Percentiles rank a stretch among this genome's conserved stretches.
Conservation (phyloP, 1,140 invertebrate species). For the Anoplolepis gracilipes region DNA sequence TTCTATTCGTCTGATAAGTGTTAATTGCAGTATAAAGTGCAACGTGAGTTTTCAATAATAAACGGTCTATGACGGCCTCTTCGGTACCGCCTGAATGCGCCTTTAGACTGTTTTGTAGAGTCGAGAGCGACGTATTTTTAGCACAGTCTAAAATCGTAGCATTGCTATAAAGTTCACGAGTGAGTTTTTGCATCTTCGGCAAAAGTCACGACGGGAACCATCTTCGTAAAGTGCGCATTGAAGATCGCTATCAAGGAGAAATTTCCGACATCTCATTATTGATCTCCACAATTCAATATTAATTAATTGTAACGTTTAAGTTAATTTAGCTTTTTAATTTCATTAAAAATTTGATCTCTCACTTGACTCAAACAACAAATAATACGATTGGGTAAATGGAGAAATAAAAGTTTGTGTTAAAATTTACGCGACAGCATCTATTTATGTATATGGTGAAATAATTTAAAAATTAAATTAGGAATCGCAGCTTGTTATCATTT, state of each 20-base stretch:
- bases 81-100: neutral
- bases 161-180: constrained; percentile 17
- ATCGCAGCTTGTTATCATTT: neutral
- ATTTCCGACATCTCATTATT: neutral
- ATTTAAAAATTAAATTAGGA: neutral
- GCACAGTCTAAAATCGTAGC: constrained; percentile 73
- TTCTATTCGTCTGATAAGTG: constrained; percentile 7
- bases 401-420: neutral
- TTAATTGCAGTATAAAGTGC: neutral
- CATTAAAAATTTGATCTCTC: neutral
- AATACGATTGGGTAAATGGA: neutral
- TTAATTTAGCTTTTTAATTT: neutral
- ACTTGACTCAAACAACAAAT: neutral
- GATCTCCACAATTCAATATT: neutral
- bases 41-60: neutral
- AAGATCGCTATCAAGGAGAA: neutral
- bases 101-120: neutral
- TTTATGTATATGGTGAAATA: neutral
- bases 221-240: neutral
- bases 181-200: constrained; percentile 56
- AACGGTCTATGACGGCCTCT: neutral
- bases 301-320: neutral
- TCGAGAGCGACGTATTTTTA: constrained; percentile 74
- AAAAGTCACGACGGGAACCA: neutral
- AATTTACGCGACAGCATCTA: no score